Evolutionary conservation across 2,888 invertebrate genomes (phyloP).

Genomic region (Melieria omissa): DNA sequence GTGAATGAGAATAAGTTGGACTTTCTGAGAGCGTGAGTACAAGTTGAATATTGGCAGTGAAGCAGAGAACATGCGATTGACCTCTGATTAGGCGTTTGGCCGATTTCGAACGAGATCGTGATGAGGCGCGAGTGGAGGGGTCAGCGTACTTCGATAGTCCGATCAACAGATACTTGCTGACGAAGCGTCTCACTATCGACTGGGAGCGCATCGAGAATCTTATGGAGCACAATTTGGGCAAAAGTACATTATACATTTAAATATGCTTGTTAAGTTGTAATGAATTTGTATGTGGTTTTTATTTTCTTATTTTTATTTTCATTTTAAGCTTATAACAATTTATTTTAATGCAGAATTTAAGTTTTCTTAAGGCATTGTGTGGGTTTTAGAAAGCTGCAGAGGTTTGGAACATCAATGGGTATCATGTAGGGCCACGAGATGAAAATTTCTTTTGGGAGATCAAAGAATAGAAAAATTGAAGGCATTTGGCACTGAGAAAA

Average conservation of each 20-base stretch:
- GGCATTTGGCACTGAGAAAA: constrained; percentile 93
- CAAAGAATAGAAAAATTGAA: no score
- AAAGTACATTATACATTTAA: constrained; percentile 51
- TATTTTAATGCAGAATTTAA: no score
- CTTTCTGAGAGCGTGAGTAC: constrained; percentile 57
- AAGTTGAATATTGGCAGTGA: no score
- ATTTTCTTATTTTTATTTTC: no score
- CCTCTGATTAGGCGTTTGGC: constrained; percentile 72
- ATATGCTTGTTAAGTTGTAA: no score
- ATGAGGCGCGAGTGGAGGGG: constrained; percentile 78
- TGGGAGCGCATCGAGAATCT: constrained; percentile 58
- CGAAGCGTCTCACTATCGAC: constrained; percentile 80
- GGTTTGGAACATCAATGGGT: no score
- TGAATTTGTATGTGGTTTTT: no score
- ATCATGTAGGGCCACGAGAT: no score
- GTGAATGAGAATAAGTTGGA: constrained; percentile 59
- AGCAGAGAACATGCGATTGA: not conserved
- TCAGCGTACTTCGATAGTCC: constrained; percentile 85
- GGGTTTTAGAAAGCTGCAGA: no score
- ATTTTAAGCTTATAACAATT: no score
- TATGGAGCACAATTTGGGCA: constrained; percentile 51
- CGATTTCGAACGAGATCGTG: constrained; percentile 77
- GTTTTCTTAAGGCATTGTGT: no score
- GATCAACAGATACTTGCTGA: constrained; percentile 90
- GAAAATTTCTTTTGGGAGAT: no score